Percentiles rank a stretch among this genome's conserved stretches.
Conservation (phyloP, 2,113 vertebrate species). For the Eurystomus gularis region DNA sequence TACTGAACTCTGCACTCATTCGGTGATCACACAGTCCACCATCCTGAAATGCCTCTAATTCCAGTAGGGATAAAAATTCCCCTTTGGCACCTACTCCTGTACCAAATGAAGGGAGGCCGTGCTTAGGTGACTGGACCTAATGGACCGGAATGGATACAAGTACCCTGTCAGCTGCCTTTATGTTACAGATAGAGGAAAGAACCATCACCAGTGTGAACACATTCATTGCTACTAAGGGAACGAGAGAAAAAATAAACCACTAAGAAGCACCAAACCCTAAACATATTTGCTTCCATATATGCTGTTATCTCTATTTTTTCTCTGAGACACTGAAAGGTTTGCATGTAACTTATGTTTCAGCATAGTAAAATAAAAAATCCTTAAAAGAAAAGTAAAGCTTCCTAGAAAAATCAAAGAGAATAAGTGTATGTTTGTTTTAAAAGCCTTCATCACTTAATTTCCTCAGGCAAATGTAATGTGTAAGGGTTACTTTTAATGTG, state of each 20-base stretch:
- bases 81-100: background rate
- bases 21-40: background rate
- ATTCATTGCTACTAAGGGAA: background rate
- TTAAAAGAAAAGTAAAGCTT: background rate
- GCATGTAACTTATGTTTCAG: background rate
- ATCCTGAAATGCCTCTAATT: background rate
- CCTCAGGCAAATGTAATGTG: slow-evolving; percentile 37
- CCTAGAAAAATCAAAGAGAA: background rate
- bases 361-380: background rate
- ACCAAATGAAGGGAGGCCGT: background rate
- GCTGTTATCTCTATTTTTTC: background rate
- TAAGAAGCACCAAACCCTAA: background rate
- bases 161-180: background rate
- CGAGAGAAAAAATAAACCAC: background rate
- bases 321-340: background rate
- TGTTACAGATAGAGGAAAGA: background rate
- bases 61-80: background rate
- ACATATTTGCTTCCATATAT: background rate
- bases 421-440: background rate
- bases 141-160: background rate
- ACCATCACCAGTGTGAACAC: background rate
- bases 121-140: background rate
- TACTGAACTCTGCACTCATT: background rate
- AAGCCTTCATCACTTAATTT: background rate
- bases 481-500: slow-evolving; percentile 54